Base-by-base conservation (phyloP, 1,140 invertebrate species). In the Tetramorium simillimum region DNA sequence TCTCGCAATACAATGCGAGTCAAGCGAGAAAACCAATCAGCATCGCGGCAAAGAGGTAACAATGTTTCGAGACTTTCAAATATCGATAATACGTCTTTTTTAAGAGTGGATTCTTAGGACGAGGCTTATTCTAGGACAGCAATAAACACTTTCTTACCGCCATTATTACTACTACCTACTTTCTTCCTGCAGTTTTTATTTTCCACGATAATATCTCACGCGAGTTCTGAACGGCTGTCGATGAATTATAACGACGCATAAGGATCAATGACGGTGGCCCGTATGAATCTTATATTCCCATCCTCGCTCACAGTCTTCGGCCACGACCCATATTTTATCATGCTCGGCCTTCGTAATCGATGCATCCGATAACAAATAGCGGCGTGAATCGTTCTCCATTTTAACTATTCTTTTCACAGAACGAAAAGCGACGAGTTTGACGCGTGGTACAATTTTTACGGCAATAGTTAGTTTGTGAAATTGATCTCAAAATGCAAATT, bases 201-300 rank as follows among this genome's bases (percentile, higher is more conserved):
- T n/a, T 3, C 9, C 33, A 16, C 10, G 14, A 33, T 70, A 69
- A 69, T 78, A 78, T 65, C 76, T 56, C 46, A 53, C 28, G 21
- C 21, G n/a, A 69, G 5, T n/a, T 40, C 16, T 46, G 43, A 69
- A 70, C 33, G 33, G 9, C 24, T 81, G 12, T 16, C 21, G 77
- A 81, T 81, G 62, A 80, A 80, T 80, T 80, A 80, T 80, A 80
- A 80, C 12, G 62, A 51, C 28, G 62, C 9, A 65, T 51, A 67
- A 67, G n/a, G 77, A 80, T 80, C 77, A 80, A 80, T 80, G 60
- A 80, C 33, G 63, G 28, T 65, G 21, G 40, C 62, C n/a, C 62
- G 62, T 80, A 80, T 80, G 77, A 80, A 80, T 80, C 63, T 80
- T 80, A 80, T 69, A 80, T 80, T 80, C 43, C n/a, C n/a, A 80